phyloP scores from a whole-genome alignment of 2,888 invertebrate species.

The Harpagoxenus sublaevis region DNA sequence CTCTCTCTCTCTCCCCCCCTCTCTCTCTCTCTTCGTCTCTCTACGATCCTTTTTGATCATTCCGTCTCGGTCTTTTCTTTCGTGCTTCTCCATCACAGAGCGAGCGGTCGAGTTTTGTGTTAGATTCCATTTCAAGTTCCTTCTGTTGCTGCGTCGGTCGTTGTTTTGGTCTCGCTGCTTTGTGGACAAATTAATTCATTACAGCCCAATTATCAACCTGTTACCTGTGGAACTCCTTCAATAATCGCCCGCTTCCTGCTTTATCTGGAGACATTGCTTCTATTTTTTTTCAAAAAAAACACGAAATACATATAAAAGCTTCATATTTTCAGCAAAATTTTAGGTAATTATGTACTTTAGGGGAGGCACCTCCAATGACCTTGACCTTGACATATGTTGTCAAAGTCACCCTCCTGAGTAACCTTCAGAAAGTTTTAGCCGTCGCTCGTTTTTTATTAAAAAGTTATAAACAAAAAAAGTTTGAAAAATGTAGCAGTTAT shows the following conservation, averaged over 20 bases:
- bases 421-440: no score
- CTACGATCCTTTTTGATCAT: constrained; percentile 34
- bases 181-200: constrained; percentile 84
- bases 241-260: constrained; percentile 53
- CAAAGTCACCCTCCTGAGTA: no score
- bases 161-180: constrained; percentile 69
- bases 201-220: constrained; percentile 84
- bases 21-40: constrained; percentile 27
- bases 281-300: not conserved
- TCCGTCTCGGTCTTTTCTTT: constrained; percentile 39
- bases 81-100: not conserved
- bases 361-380: no score
- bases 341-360: no score
- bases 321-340: constrained; percentile 1
- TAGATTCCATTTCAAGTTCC: constrained; percentile 78
- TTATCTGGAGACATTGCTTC: not conserved
- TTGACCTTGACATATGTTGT: no score
- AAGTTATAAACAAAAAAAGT: no score
- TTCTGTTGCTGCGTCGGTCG: constrained; percentile 68
- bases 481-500: no score
- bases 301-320: not conserved
- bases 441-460: no score
- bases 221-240: constrained; percentile 61
- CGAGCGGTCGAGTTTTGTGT: constrained; percentile 67
- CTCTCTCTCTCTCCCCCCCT: constrained; percentile 22